phyloP scores from a whole-genome alignment of 1,140 invertebrate genomes.

The Heliconius hermathena region DNA sequence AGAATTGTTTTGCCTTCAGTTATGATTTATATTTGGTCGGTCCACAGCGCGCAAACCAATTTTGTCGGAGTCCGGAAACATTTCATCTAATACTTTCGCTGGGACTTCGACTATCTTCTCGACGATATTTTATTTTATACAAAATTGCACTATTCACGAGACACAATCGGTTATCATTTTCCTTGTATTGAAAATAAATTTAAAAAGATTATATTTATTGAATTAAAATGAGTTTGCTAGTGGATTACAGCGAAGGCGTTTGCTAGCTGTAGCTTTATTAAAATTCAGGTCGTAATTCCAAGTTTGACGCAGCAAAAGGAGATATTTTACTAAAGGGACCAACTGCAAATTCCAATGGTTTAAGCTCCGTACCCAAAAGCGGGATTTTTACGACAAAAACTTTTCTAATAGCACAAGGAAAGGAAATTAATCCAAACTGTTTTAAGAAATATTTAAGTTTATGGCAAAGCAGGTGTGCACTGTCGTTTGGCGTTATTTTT shows the following conservation, averaged over 20 bases:
- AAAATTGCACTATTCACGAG: constrained; percentile 25
- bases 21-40: constrained; percentile 56
- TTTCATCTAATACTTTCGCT: constrained; percentile 38
- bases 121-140: constrained; percentile 19
- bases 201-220: constrained; percentile 19
- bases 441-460: constrained; percentile 22
- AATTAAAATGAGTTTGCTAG: constrained; percentile 45
- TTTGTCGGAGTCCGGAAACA: constrained; percentile 42
- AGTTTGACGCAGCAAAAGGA: constrained; percentile 49
- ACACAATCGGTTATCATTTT: constrained; percentile 9
- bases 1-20: constrained; percentile 49
- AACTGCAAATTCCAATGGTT: constrained; percentile 47
- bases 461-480: not conserved
- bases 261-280: constrained; percentile 50
- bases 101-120: not conserved
- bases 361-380: constrained; percentile 52
- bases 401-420: constrained; percentile 42
- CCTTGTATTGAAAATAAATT: not conserved
- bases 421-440: constrained; percentile 16
- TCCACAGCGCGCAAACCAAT: constrained; percentile 49
- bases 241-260: constrained; percentile 42
- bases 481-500: not conserved
- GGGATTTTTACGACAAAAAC: constrained; percentile 63
- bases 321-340: constrained; percentile 47
- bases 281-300: constrained; percentile 53